These are phyloP conservation scores for Leptodactylus fuscus DNA, from an alignment of 2,113 vertebrate species.

Conservation along the genomic window DNA sequence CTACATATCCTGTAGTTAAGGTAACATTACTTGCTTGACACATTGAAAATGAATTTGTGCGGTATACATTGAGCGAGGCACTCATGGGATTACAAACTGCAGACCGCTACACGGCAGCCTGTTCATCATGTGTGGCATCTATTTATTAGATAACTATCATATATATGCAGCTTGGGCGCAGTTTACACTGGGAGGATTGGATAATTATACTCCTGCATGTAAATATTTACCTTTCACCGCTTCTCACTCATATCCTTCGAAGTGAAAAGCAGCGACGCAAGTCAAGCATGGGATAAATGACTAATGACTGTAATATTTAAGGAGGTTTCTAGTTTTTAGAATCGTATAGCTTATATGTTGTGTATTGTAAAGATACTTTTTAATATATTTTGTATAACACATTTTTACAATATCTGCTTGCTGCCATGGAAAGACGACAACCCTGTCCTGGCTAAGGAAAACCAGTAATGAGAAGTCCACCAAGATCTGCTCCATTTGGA, in stretches of 20 bases:
- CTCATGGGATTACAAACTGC: not conserved
- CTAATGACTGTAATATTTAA: too few relatives aligned
- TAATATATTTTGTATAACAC: too few relatives aligned
- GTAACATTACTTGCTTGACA: constrained; percentile 53
- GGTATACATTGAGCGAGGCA: not conserved
- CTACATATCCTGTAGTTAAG: constrained; percentile 9
- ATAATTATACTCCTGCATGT: not conserved
- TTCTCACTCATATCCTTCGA: not conserved
- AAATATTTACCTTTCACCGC: not conserved
- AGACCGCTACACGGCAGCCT: not conserved
- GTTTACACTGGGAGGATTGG: not conserved
- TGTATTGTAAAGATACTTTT: too few relatives aligned
- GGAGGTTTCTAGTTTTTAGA: too few relatives aligned
- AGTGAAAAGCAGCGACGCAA: not conserved
- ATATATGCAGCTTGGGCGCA: not conserved
- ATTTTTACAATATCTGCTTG: too few relatives aligned
- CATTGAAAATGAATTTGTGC: constrained; percentile 24
- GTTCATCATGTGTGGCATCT: not conserved
- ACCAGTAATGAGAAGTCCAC: too few relatives aligned
- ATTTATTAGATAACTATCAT: not conserved
- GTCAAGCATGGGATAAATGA: too few relatives aligned
- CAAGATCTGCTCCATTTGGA: too few relatives aligned
- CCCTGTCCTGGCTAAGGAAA: too few relatives aligned
- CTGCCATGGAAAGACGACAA: too few relatives aligned
- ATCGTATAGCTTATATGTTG: too few relatives aligned